Evolutionary conservation across 2,888 invertebrate genomes (phyloP), one percentile per base, ranked within the genome.

Genomic region (Parochlus steinenii): DNA sequence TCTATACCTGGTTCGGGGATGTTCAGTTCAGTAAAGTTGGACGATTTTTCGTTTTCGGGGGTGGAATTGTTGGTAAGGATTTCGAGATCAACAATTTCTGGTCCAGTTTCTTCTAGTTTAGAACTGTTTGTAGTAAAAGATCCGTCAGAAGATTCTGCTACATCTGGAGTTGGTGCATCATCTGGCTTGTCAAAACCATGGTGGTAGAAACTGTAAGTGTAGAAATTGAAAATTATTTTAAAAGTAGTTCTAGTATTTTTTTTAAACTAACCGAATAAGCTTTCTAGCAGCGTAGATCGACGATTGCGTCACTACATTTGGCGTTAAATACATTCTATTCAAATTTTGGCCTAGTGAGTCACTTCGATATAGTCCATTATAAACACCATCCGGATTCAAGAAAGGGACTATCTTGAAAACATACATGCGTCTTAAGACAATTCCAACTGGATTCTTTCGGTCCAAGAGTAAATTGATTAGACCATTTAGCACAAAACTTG

Each of bases 391-490:
- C 0, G 90, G 90, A 62, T 90, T 90, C 42, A 90, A 58, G 62
- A 89, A 81, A 1, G 90, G 90, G 43, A 90, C 74, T 53, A 90
- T 61, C 60, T 89, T 89, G 63, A 90, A 89, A 43, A 90, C 83
- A 52, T 79, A 83, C 29, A 71, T 51, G 47, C 28, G 43, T 33
- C 89, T 65, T 29, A 90, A 61, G 38, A 68, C 63, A 33, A 70
- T 63, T 14, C 85, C 85, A 37, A 81, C 67, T 2, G 74, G 70
- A 54, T 89, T 87, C 39, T 75, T 73, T 19, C 73, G 67, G 39
- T 66, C 71, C 12, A 89, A 55, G 26, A 90, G 61, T 28, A 85
- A 71, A 51, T 83, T 78, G 6, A 90, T 60, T 47, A 89, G 74
- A 1, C 90, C 90, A 54, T 87, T 86, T 55, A 89, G 74, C 10